phyloP scores from a whole-genome alignment of 2,113 vertebrate genomes.

The Cyanocitta stelleri region DNA sequence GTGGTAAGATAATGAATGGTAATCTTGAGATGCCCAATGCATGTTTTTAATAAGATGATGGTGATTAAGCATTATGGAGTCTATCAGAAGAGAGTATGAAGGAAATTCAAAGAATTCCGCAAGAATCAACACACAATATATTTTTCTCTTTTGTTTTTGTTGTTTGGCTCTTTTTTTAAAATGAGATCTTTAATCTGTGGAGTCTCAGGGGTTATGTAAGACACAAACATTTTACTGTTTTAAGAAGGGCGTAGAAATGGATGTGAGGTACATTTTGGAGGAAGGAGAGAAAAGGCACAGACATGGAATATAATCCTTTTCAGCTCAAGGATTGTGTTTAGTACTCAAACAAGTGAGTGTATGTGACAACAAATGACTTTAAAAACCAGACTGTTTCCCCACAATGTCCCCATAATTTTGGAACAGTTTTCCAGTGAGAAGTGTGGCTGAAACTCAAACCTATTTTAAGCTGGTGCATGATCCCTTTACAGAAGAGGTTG shows the following conservation, averaged over 20 bases:
- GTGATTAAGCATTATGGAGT: not conserved
- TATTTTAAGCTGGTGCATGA: fast-evolving
- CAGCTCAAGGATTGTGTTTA: not conserved
- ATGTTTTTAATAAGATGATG: not conserved
- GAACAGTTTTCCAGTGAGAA: not conserved
- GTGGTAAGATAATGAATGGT: not conserved
- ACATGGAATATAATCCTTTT: not conserved
- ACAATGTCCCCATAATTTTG: not conserved
- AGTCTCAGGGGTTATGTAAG: not conserved
- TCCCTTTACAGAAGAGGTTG: not conserved
- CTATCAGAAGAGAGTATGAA: not conserved
- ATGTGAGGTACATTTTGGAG: not conserved
- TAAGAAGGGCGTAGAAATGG: not conserved
- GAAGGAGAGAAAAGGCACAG: not conserved
- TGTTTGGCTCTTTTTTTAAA: not conserved
- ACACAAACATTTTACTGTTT: not conserved
- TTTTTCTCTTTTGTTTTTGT: not conserved
- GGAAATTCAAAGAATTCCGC: not conserved
- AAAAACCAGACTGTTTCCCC: not conserved
- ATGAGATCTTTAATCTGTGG: not conserved
- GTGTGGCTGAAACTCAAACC: not conserved
- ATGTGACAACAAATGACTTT: not conserved
- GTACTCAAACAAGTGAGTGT: not conserved
- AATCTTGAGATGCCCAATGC: not conserved
- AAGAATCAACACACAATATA: not conserved